Evolutionary conservation across 1,140 invertebrate genomes (phyloP), one percentile per base, ranked within the genome.

Genomic region (Sarcophaga peregrina): DNA sequence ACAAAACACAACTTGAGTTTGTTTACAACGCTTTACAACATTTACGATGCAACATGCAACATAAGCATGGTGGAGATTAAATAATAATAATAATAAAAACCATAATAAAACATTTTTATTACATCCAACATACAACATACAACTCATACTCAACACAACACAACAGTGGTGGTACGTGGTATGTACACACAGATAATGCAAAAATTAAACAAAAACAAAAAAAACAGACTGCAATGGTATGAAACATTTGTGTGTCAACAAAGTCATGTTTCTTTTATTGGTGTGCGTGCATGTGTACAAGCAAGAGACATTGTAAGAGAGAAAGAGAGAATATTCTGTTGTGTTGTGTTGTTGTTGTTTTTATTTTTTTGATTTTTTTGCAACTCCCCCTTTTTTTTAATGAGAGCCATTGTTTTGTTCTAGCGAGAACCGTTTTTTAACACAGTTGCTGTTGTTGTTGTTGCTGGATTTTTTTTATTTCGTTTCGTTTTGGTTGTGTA

Each of bases 11-110:
- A n/a, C 5, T 48, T 78, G 47, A 78, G 75, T 50, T 50, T 50
- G 47, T 78, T 78, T 78, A 50, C n/a, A 50, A 78, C 75, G 3
- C n/a, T 50, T 50, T 78, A 50, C 75, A 78, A 17, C 47, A 78
- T 47, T 50, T 72, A 9, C 6, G 37, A 72, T 25, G 15, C 47
- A 50, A 50, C 75, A 50, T 78, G 75, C 75, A 78, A 78, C 75
- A 78, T 78, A 37, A 37, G 4, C 25, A 37, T 37, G 25, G 25
- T 50, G 58, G n/a, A 68, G n/a, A 10, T 47, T 37, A 75, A 75
- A 47, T 11, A 47, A n/a, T n/a, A 72, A 78, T 50, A 76, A 68
- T 17, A 58, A 58, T 9, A 37, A 11, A 11, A 62, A 7, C 58
- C 17, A 68, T 20, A 68, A 20, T 68, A 68, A 68, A 68, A 68